A percentile compares a stretch with the other conserved stretches of the same genome.
phyloP scores from a whole-genome alignment of 2,113 vertebrate species.

The Perccottus glenii region DNA sequence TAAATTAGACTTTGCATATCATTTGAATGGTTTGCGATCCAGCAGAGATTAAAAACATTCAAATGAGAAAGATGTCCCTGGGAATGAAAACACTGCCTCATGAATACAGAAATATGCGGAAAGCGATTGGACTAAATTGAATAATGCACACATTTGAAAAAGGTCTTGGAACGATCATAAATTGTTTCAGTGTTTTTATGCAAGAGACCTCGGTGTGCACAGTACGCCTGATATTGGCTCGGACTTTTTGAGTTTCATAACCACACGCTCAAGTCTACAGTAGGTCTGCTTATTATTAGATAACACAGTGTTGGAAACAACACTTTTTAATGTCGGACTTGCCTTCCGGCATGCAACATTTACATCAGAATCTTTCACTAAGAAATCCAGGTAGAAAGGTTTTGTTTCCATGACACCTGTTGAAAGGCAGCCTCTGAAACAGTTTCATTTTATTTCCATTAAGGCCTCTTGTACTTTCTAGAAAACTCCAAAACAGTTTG shows the following conservation, averaged over 20 bases:
- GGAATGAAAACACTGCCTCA: conserved; percentile 40
- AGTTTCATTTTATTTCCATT: too few relatives aligned
- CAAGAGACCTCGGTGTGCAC: not conserved
- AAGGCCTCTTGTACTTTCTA: too few relatives aligned
- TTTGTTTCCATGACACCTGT: not conserved
- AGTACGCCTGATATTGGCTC: not conserved
- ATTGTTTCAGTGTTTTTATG: conserved; percentile 6
- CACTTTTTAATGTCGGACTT: conserved; percentile 8
- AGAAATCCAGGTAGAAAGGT: not conserved
- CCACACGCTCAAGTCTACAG: not conserved
- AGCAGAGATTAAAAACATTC: conserved; percentile 70
- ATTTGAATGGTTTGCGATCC: conserved; percentile 61
- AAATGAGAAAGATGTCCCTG: conserved; percentile 60
- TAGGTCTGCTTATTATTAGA: conserved; percentile 13
- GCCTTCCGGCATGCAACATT: not conserved
- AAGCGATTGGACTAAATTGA: conserved; percentile 46
- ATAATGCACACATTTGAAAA: conserved; percentile 46
- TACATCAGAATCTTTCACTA: not conserved
- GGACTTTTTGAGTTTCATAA: conserved; percentile 17
- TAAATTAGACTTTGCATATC: conserved; percentile 66
- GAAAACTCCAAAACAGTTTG: too few relatives aligned
- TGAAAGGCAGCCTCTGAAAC: not conserved
- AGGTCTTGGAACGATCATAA: conserved; percentile 19
- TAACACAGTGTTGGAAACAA: conserved; percentile 6
- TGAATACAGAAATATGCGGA: conserved; percentile 56